phyloP scores from a whole-genome alignment of 2,888 invertebrate species.

The Spodoptera littoralis region DNA sequence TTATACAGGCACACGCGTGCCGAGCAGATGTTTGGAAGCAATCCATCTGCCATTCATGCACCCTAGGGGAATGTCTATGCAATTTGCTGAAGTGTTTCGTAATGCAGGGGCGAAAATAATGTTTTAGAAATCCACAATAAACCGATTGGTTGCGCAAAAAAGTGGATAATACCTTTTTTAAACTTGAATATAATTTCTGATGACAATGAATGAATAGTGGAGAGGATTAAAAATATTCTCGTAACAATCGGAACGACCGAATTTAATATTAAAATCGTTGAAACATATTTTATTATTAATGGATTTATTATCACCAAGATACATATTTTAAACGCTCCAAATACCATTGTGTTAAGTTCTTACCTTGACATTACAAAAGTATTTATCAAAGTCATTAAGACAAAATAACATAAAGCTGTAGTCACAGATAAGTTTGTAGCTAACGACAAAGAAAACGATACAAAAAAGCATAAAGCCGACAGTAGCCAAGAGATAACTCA shows the following conservation, averaged over 20 bases:
- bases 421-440: conserved; percentile 11
- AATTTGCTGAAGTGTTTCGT: conserved; percentile 44
- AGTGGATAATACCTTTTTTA: conserved; percentile 3
- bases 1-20: conserved; percentile 72
- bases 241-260: background rate
- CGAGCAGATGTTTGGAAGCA: conserved; percentile 75
- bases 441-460: conserved; percentile 6
- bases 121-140: conserved; percentile 23
- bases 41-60: conserved; percentile 67
- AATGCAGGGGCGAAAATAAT: conserved; percentile 33
- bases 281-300: background rate
- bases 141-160: conserved; percentile 24
- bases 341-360: background rate
- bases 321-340: conserved; percentile 1
- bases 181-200: background rate
- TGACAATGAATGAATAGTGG: conserved; percentile 1
- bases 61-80: conserved; percentile 40
- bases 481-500: conserved; percentile 49
- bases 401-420: conserved; percentile 11
- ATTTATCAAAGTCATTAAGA: conserved; percentile 8
- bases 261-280: background rate
- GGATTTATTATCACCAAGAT: background rate
- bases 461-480: conserved; percentile 33
- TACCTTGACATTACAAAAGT: background rate
- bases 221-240: conserved; percentile 1